Conservation (phyloP, 2,888 invertebrate species). For the Suillia variegata region DNA sequence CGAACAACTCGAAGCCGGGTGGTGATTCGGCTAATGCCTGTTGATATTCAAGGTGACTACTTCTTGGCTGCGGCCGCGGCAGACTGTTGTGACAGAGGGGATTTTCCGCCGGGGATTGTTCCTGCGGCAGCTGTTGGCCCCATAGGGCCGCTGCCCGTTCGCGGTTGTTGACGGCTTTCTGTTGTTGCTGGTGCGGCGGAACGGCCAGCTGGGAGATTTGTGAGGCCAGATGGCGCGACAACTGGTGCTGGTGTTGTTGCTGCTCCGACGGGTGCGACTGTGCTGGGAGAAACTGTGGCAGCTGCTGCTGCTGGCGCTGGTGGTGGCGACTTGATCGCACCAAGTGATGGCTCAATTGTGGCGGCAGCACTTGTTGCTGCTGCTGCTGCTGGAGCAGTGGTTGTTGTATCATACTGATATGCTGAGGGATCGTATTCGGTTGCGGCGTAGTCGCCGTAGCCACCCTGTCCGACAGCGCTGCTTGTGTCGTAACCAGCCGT, state of each 20-base stretch:
- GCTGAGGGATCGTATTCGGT: conserved; percentile 45
- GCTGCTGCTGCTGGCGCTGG: conserved; percentile 31
- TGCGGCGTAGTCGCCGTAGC: conserved; percentile 43
- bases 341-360: conserved; percentile 16
- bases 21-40: conserved; percentile 27
- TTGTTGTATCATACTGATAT: conserved; percentile 49
- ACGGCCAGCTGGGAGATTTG: conserved; percentile 32
- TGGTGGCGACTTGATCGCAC: conserved; percentile 20
- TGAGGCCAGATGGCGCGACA: conserved; percentile 31
- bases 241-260: conserved; percentile 29
- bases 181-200: too few relatives aligned
- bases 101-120: conserved; percentile 45
- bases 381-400: conserved; percentile 32
- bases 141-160: conserved; percentile 59
- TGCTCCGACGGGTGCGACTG: conserved; percentile 33
- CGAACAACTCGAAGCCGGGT: conserved; percentile 32
- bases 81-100: conserved; percentile 60
- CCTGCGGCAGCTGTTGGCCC: conserved; percentile 54
- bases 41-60: conserved; percentile 49
- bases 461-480: conserved; percentile 31
- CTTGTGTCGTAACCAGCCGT: conserved; percentile 35
- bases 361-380: conserved; percentile 19
- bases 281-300: conserved; percentile 1
- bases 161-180: conserved; percentile 57
- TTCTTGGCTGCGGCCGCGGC: conserved; percentile 58